Percentiles rank a stretch among this genome's conserved stretches.
These are phyloP conservation scores for Pyralis farinalis DNA, from an alignment of 2,888 invertebrate species.

Conservation along the genomic window DNA sequence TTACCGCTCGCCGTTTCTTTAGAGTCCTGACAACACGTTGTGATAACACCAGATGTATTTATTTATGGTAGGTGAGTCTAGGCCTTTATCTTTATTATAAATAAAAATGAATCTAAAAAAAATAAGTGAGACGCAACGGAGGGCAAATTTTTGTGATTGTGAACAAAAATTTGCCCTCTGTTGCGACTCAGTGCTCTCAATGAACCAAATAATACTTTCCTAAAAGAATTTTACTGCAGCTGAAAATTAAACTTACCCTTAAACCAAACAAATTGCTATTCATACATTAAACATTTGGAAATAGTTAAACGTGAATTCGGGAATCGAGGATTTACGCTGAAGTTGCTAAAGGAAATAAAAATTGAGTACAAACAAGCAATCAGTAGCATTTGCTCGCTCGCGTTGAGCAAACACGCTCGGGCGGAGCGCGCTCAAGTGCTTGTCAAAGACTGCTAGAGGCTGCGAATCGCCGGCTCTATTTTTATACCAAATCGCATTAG, in stretches of 20 bases:
- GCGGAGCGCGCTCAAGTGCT: slow-evolving; percentile 44
- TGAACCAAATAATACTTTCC: too few species aligned
- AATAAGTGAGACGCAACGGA: too few species aligned
- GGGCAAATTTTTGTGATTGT: too few species aligned
- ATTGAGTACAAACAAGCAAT: slow-evolving; percentile 73
- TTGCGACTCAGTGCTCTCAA: too few species aligned
- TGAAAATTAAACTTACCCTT: neutral
- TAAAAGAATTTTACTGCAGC: too few species aligned
- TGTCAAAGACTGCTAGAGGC: slow-evolving; percentile 51
- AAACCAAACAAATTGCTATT: neutral
- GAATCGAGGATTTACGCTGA: slow-evolving; percentile 34
- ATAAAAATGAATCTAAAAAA: too few species aligned
- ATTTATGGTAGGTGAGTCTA: too few species aligned
- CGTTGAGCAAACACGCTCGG: slow-evolving; percentile 55
- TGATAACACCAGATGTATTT: too few species aligned
- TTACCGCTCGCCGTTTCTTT: too few species aligned
- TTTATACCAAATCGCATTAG: slow-evolving; percentile 44
- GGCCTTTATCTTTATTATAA: too few species aligned
- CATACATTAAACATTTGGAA: slow-evolving; percentile 1
- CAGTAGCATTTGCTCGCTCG: slow-evolving; percentile 69
- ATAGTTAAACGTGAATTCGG: slow-evolving; percentile 35
- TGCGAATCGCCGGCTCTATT: slow-evolving; percentile 47
- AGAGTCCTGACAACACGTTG: too few species aligned
- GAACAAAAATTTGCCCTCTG: too few species aligned
- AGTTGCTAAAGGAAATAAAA: slow-evolving; percentile 57